Conservation (phyloP, 2,797 vertebrate species). For the Lindbergichthys nudifrons region DNA sequence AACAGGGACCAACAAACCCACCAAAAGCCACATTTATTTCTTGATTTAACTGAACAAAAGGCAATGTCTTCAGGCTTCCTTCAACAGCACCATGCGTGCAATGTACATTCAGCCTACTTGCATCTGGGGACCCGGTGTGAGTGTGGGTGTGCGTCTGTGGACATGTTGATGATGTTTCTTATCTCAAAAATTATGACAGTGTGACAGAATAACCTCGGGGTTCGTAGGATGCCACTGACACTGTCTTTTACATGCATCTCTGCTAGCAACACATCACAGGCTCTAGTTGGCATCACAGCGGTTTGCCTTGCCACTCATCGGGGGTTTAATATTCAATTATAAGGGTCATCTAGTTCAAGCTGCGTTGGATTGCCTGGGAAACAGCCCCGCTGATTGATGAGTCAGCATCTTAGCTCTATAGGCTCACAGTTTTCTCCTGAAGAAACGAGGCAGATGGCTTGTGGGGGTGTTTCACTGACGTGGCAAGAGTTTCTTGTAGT, state of each 20-base stretch:
- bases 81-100: slow-evolving; percentile 32
- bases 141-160: slow-evolving; percentile 33
- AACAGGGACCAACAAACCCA: slow-evolving; percentile 20
- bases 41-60: slow-evolving; percentile 32
- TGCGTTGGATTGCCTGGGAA: slow-evolving; percentile 55
- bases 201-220: slow-evolving; percentile 59
- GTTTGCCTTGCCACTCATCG: slow-evolving; percentile 66
- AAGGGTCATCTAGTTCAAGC: slow-evolving; percentile 62
- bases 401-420: slow-evolving; percentile 47
- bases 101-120: slow-evolving; percentile 38
- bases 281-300: slow-evolving; percentile 54
- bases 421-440: slow-evolving; percentile 49
- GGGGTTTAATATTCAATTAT: slow-evolving; percentile 82
- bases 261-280: slow-evolving; percentile 43
- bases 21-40: slow-evolving; percentile 14
- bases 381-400: slow-evolving; percentile 59
- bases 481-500: slow-evolving; percentile 43
- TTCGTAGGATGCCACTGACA: slow-evolving; percentile 25
- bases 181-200: slow-evolving; percentile 51
- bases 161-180: slow-evolving; percentile 21
- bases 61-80: slow-evolving; percentile 43
- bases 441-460: slow-evolving; percentile 61
- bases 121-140: slow-evolving; percentile 28
- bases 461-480: slow-evolving; percentile 54
- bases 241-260: slow-evolving; percentile 4